Evolutionary conservation across 2,113 vertebrate genomes (phyloP), one percentile per base, ranked within the genome.

Genomic region (Nymphicus hollandicus): DNA sequence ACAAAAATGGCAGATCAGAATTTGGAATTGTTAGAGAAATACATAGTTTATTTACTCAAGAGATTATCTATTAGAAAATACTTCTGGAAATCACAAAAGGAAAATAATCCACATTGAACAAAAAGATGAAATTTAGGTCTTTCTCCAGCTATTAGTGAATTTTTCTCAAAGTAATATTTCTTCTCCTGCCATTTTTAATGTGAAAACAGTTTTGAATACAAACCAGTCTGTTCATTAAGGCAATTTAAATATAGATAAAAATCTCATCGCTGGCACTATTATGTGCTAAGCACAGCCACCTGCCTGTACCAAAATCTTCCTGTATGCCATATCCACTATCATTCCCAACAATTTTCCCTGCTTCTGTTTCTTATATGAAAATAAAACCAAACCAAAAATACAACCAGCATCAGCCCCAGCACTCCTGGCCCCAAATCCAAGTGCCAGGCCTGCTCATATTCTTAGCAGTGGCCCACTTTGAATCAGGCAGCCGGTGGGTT

Each of bases 181-280:
- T 91, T 77, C 35, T 89, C 61, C 41, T 88, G 71, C 22, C 72
- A 73, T 82, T 93, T 89, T 52, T 91, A 68, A 80, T 44, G 56
- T 28, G 63, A 80, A 64, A 84, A 63, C 37, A 76, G 31, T 80
- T 95, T 69, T 35, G 47, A 85, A 81, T 56, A 74, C 37, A 91
- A 89, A 81, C 25, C 50, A 78, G 84, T 14, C 81, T 74, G 77
- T 74, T 96, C 64, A 91, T 94, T 58, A 84, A 87, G 19, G 87
- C 24, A 53, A 81, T 35, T 89, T 81, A 95, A 91, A 92, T 70
- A 84, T 28, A 93, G 87, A 84, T 27, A 63, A 74, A 83, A 78
- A 66, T 58, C 53, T 78, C 73, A 77, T 9, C 8, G 24, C 44
- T 89, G 52, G 56, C 66, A 68, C 33, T 50, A 31, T 76, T n/a